A percentile compares a stretch with the other conserved stretches of the same genome.
Evolutionary conservation across 2,797 vertebrate species (phyloP).

Genomic region (Orientallactaga sibirica): DNA sequence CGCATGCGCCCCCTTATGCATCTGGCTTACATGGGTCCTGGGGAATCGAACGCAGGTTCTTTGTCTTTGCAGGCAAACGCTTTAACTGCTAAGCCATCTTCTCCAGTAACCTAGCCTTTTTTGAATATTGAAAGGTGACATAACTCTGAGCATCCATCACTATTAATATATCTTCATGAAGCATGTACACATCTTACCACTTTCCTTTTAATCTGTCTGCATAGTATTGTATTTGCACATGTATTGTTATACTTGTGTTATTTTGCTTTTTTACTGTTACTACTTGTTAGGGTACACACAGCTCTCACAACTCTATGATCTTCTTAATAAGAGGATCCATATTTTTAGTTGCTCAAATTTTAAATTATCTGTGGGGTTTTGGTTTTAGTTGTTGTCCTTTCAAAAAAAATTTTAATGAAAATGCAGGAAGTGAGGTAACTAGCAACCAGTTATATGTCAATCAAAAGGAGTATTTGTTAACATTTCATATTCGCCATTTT

Average conservation of each 20-base stretch:
- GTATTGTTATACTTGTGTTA: neutral
- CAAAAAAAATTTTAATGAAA: neutral
- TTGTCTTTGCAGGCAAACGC: no score
- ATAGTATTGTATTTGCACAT: neutral
- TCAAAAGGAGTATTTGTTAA: neutral
- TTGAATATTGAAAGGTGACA: neutral
- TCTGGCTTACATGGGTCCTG: no score
- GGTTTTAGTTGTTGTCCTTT: neutral
- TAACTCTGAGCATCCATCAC: neutral
- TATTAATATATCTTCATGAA: neutral
- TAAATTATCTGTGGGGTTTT: neutral
- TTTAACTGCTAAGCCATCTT: no score
- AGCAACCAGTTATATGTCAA: neutral
- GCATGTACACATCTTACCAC: neutral
- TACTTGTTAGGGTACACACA: neutral
- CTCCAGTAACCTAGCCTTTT: neutral
- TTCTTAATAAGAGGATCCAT: neutral
- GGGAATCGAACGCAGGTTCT: no score
- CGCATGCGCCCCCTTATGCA: no score
- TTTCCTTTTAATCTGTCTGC: neutral
- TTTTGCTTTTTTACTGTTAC: neutral
- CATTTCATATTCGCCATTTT: neutral
- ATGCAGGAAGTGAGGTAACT: neutral
- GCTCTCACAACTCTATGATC: neutral
- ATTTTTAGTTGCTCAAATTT: conserved; percentile 21